Evolutionary conservation across 2,888 invertebrate genomes (phyloP).

Genomic region (Odontomyia ornata): DNA sequence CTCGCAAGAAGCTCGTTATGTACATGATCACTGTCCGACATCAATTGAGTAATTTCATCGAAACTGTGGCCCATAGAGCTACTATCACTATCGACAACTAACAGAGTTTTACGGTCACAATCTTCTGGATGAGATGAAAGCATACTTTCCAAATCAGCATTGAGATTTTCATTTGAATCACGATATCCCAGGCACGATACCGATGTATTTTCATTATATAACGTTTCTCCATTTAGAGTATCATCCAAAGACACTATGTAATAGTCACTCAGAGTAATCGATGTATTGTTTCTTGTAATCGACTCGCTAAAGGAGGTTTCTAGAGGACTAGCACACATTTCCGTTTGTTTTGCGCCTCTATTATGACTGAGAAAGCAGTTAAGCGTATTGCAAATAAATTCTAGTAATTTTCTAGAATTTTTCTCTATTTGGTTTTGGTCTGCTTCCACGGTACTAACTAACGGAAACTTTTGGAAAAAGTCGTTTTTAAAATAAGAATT

Average conservation of each 20-base stretch:
- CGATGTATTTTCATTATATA: background rate
- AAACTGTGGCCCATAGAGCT: slow-evolving; percentile 39
- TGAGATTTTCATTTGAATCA: background rate
- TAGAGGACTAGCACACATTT: background rate
- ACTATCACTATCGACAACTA: background rate
- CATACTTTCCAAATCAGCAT: background rate
- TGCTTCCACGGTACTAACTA: background rate
- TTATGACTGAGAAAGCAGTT: slow-evolving; percentile 57
- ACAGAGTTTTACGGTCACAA: background rate
- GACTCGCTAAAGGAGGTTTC: background rate
- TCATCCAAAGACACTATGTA: slow-evolving; percentile 15
- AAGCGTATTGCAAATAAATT: slow-evolving; percentile 53
- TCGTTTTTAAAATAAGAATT: slow-evolving; percentile 60
- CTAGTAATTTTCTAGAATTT: slow-evolving; percentile 36
- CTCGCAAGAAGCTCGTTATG: slow-evolving; percentile 41
- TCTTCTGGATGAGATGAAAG: background rate
- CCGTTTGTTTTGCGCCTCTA: slow-evolving; percentile 4
- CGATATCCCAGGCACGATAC: background rate
- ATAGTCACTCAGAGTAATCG: slow-evolving; percentile 25
- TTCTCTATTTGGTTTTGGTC: background rate
- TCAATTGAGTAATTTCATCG: slow-evolving; percentile 39
- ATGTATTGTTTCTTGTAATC: background rate
- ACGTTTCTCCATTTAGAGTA: background rate
- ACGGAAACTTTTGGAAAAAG: slow-evolving; percentile 55
- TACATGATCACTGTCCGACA: slow-evolving; percentile 18